These are phyloP conservation scores for Homarus gammarus DNA, from an alignment of 2,888 invertebrate genomes.

Conservation along the genomic window DNA sequence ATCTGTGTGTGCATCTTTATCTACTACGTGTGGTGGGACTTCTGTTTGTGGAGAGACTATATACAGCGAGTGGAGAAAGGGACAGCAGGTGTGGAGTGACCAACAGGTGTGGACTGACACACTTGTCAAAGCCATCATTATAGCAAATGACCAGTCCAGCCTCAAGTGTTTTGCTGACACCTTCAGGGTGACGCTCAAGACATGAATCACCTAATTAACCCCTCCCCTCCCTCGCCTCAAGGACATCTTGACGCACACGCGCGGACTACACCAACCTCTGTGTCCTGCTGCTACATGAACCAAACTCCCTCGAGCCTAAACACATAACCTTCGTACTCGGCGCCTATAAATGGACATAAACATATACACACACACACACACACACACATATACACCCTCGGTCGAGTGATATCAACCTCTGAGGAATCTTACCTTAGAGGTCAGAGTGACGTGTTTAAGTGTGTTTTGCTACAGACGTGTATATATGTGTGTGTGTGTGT, in stretches of 20 bases:
- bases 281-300: background rate
- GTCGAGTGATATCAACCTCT: background rate
- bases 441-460: background rate
- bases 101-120: too few species aligned
- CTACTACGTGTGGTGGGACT: too few species aligned
- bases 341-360: too few species aligned
- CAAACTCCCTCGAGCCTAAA: background rate
- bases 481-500: background rate
- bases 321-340: too few species aligned
- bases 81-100: background rate
- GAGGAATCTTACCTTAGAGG: background rate
- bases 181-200: background rate
- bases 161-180: background rate
- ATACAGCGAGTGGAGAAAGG: background rate
- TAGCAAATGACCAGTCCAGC: background rate
- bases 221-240: background rate
- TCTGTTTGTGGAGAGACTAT: too few species aligned
- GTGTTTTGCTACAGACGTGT: background rate
- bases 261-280: background rate
- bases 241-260: background rate
- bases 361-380: too few species aligned
- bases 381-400: too few species aligned
- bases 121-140: background rate
- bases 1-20: too few species aligned
- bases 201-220: slow-evolving; percentile 15